A percentile compares a stretch with the other conserved stretches of the same genome.
Conservation (phyloP, 1,140 invertebrate genomes). For the Scaptomyza montana region DNA sequence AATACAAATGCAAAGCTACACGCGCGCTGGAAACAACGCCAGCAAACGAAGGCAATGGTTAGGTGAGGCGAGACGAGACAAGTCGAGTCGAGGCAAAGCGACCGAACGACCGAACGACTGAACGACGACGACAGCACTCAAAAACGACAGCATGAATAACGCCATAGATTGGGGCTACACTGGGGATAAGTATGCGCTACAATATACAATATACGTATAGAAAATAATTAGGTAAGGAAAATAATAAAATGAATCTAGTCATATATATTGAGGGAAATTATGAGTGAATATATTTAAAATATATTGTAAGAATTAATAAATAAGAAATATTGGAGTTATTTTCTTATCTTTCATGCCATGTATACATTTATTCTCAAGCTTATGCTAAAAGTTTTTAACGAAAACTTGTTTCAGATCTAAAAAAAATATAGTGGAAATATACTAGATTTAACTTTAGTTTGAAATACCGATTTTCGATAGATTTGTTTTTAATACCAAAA, state of each 20-base stretch:
- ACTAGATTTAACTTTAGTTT: too few species aligned
- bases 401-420: too few species aligned
- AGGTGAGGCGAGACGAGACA: neutral
- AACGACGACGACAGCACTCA: slow-evolving; percentile 36
- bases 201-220: neutral
- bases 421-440: too few species aligned
- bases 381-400: too few species aligned
- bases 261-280: neutral
- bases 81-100: neutral
- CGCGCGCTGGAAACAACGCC: slow-evolving; percentile 70
- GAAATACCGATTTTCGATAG: too few species aligned
- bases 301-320: too few species aligned
- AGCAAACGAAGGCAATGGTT: slow-evolving; percentile 13
- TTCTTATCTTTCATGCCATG: too few species aligned
- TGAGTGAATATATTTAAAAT: neutral
- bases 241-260: neutral
- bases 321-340: too few species aligned
- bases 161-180: slow-evolving; percentile 52
- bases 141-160: slow-evolving; percentile 61
- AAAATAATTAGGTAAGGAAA: slow-evolving; percentile 12
- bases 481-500: too few species aligned
- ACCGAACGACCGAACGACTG: slow-evolving; percentile 31
- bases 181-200: slow-evolving; percentile 46
- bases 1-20: slow-evolving; percentile 64
- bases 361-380: too few species aligned